Conservation (phyloP, 2,888 invertebrate genomes). For the Platerodrilus igneus region DNA sequence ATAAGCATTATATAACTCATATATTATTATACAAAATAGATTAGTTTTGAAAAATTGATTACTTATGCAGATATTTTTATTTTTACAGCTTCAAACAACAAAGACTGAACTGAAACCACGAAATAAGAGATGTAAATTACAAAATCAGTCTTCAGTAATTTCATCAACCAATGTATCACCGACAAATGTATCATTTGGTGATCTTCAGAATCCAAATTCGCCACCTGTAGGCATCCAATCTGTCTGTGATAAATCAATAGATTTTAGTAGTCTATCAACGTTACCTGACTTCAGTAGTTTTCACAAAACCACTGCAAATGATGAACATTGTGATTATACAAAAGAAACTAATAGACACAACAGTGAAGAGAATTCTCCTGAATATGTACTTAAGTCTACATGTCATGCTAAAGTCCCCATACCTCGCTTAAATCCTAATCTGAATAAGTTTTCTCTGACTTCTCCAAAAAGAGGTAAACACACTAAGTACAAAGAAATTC, state of each 20-base stretch:
- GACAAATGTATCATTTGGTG: constrained; percentile 50
- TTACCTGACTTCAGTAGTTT: constrained; percentile 50
- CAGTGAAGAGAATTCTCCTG: constrained; percentile 11
- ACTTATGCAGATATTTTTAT: background rate
- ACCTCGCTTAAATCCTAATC: constrained; percentile 36
- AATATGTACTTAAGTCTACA: constrained; percentile 14
- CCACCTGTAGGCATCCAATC: constrained; percentile 42
- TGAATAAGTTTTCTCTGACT: constrained; percentile 30
- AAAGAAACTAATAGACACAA: constrained; percentile 16
- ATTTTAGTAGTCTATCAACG: constrained; percentile 41
- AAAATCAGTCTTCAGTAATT: constrained; percentile 13
- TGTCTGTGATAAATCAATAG: constrained; percentile 47
- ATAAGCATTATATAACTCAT: too few relatives aligned
- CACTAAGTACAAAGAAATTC: constrained; percentile 52
- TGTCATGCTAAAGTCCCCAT: constrained; percentile 37
- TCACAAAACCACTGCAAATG: constrained; percentile 39
- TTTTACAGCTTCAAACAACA: constrained; percentile 22
- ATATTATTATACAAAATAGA: too few relatives aligned
- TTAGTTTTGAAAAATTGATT: too few relatives aligned
- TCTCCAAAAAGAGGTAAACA: constrained; percentile 30
- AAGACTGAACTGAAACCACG: constrained; percentile 29
- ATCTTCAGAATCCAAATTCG: constrained; percentile 34
- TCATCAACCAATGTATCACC: constrained; percentile 22
- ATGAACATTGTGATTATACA: constrained; percentile 20
- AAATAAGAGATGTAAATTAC: constrained; percentile 27